Evolutionary conservation across 2,888 invertebrate species (phyloP).

Genomic region (Cotesia congregata): DNA sequence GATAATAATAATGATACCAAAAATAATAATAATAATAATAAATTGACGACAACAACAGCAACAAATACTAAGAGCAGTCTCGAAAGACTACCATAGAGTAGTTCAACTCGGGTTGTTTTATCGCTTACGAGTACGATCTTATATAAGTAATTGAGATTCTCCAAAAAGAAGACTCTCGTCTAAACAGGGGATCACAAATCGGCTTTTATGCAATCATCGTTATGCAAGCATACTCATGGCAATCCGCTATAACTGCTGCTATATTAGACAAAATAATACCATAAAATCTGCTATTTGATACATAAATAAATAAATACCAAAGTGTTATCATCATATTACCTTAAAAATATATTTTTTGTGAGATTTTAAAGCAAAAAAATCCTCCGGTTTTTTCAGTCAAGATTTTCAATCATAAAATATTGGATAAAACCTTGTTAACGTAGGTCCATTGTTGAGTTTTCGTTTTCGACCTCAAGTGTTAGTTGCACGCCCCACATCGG

Average conservation of each 20-base stretch:
- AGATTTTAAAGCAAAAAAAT: background rate
- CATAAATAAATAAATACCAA: too few relatives aligned
- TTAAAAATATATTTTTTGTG: background rate
- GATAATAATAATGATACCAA: too few relatives aligned
- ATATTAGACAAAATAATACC: conserved; percentile 8
- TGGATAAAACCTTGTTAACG: background rate
- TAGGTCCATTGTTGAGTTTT: conserved; percentile 23
- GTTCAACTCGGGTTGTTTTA: conserved; percentile 28
- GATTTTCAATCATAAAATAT: conserved; percentile 8
- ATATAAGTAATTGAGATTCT: conserved; percentile 33
- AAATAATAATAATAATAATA: too few relatives aligned
- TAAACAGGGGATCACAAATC: conserved; percentile 28
- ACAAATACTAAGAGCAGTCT: too few relatives aligned
- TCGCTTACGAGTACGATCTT: conserved; percentile 15
- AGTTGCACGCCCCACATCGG: conserved; percentile 28
- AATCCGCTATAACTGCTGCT: conserved; percentile 15
- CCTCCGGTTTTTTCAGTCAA: background rate
- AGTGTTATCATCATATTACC: too few relatives aligned
- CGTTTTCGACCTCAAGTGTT: conserved; percentile 26
- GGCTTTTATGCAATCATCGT: conserved; percentile 28
- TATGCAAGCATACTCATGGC: conserved; percentile 28
- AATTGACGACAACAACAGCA: too few relatives aligned
- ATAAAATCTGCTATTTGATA: too few relatives aligned
- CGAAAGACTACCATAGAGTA: too few relatives aligned
- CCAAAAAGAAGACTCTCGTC: conserved; percentile 17